phyloP scores from a whole-genome alignment of 1,140 invertebrate species.

The Whitmania pigra region DNA sequence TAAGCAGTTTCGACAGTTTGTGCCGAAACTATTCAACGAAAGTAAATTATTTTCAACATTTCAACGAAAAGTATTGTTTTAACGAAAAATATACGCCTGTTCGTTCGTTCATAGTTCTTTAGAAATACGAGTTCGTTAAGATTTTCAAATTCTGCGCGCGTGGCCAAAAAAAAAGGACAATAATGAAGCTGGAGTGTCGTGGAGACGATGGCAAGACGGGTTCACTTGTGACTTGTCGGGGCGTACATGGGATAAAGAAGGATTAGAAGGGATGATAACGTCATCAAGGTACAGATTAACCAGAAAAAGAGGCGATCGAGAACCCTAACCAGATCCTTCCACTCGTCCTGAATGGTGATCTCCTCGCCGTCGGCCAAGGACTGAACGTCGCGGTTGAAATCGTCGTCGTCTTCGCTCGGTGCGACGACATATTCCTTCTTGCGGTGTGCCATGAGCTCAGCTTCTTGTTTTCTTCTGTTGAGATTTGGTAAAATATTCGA shows the following conservation, averaged over 20 bases:
- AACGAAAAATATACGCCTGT: neutral
- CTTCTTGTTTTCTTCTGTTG: no score
- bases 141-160: neutral
- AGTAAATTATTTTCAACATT: neutral
- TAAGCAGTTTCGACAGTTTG: no score
- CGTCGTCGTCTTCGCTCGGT: neutral
- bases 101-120: neutral
- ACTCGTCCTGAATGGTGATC: neutral
- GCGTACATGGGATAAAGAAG: constrained; percentile 21
- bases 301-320: constrained; percentile 23
- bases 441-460: no score
- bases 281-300: constrained; percentile 23
- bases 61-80: neutral
- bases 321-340: constrained; percentile 17
- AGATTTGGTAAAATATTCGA: no score
- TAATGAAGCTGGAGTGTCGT: neutral
- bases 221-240: no score
- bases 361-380: neutral
- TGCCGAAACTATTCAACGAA: neutral
- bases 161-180: neutral
- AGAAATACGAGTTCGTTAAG: neutral
- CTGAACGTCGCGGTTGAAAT: neutral
- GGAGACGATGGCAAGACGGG: no score
- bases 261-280: constrained; percentile 12
- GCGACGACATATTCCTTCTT: no score